Percentiles rank a stretch among this genome's conserved stretches.
phyloP scores from a whole-genome alignment of 1,140 invertebrate genomes.

The Thalassaphorura encarpata region DNA sequence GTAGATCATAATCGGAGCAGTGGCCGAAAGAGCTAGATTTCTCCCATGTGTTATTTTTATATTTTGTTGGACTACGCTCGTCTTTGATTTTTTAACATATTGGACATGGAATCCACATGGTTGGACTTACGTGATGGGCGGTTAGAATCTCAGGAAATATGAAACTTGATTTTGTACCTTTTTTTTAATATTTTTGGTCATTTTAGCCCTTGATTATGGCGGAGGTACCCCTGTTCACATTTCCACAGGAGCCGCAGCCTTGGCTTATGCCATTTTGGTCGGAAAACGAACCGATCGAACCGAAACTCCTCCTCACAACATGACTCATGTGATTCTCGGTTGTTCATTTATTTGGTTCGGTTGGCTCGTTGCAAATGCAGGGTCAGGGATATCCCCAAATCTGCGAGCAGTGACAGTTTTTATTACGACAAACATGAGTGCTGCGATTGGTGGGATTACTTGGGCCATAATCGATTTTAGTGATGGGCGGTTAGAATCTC shows the following conservation, averaged over 20 bases:
- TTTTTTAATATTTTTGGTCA: neutral
- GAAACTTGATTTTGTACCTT: too few relatives aligned
- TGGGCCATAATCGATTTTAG: slow-evolving; percentile 22
- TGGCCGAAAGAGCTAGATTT: slow-evolving; percentile 22
- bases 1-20: slow-evolving; percentile 28
- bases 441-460: slow-evolving; percentile 24
- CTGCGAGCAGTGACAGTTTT: slow-evolving; percentile 23
- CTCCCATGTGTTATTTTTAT: slow-evolving; percentile 22
- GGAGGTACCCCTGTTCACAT: slow-evolving; percentile 29
- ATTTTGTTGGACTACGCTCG: slow-evolving; percentile 20
- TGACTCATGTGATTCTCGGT: slow-evolving; percentile 27
- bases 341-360: slow-evolving; percentile 24
- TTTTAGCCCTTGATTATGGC: slow-evolving; percentile 17
- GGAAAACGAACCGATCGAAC: slow-evolving; percentile 21
- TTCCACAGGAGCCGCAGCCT: slow-evolving; percentile 21
- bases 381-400: slow-evolving; percentile 19
- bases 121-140: slow-evolving; percentile 11
- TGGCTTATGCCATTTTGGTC: slow-evolving; percentile 23
- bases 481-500: neutral
- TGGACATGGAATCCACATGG: slow-evolving; percentile 18
- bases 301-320: slow-evolving; percentile 28
- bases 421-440: slow-evolving; percentile 25
- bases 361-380: slow-evolving; percentile 25
- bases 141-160: too few relatives aligned
- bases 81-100: slow-evolving; percentile 27